Evolutionary conservation across 2,888 invertebrate genomes (phyloP).

Genomic region (Stegophylla sp.): DNA sequence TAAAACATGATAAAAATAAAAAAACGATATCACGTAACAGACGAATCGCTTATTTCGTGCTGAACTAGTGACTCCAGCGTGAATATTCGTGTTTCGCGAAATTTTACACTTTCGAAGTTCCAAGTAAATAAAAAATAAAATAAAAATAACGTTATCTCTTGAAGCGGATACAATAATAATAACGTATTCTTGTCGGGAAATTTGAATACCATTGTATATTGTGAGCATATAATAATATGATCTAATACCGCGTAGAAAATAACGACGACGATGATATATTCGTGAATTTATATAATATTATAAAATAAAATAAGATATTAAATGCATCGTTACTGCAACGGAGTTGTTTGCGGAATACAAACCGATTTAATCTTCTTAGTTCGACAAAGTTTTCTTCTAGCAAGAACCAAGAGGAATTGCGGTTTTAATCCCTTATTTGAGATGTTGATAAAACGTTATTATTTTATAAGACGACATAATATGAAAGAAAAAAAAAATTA

Average conservation of each 20-base stretch:
- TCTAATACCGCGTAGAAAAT: not conserved
- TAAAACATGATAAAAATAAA: no score
- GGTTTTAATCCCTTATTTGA: constrained; percentile 6
- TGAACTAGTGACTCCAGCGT: no score
- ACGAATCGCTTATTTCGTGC: no score
- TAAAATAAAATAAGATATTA: not conserved
- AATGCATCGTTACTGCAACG: not conserved
- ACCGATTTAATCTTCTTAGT: constrained; percentile 23
- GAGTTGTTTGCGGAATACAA: not conserved
- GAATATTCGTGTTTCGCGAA: no score
- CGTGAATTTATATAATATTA: not conserved
- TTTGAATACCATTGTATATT: no score
- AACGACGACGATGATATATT: constrained; percentile 5
- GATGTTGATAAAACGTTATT: constrained; percentile 15
- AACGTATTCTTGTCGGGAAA: no score
- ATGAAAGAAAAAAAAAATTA: not conserved
- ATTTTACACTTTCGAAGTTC: no score
- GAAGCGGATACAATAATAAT: no score
- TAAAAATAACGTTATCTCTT: no score
- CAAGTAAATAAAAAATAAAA: no score
- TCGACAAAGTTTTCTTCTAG: not conserved
- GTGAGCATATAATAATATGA: no score
- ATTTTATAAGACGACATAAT: not conserved
- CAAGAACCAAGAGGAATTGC: constrained; percentile 11
- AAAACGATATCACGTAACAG: no score